Evolutionary conservation across 2,113 vertebrate species (phyloP).

Genomic region (Cygnus buccinator): DNA sequence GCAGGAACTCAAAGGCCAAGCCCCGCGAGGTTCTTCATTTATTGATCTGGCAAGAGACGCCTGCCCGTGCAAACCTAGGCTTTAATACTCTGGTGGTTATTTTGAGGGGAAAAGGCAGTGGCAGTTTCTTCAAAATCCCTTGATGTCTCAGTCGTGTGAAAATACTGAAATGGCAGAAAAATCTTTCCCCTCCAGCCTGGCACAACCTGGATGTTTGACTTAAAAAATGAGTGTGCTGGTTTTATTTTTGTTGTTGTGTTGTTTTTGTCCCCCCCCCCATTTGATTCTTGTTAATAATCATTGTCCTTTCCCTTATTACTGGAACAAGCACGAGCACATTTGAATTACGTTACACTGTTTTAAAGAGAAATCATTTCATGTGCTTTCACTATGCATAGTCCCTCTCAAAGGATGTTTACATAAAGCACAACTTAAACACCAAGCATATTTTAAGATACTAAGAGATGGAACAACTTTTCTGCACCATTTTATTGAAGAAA

Average conservation of each 20-base stretch:
- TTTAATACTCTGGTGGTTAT: neutral
- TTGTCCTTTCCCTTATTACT: neutral
- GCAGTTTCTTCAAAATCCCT: neutral
- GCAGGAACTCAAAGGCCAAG: neutral
- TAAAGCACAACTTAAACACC: neutral
- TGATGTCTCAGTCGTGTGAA: neutral
- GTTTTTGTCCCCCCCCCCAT: neutral
- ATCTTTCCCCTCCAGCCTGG: neutral
- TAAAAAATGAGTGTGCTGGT: neutral
- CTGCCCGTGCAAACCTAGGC: fast-evolving
- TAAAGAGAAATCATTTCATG: neutral
- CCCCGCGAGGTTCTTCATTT: fast-evolving
- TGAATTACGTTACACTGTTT: neutral
- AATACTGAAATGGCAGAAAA: neutral
- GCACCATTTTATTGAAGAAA: neutral
- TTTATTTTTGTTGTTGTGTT: neutral
- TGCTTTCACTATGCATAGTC: neutral
- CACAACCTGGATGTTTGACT: neutral
- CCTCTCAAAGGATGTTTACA: neutral
- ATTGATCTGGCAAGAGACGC: too few relatives aligned
- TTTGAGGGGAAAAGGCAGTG: neutral
- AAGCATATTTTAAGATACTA: neutral
- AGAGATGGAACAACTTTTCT: neutral
- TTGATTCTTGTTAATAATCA: constrained; percentile 28
- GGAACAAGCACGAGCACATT: neutral